Conservation (phyloP, 2,888 invertebrate species). For the Morpho deidamia region DNA sequence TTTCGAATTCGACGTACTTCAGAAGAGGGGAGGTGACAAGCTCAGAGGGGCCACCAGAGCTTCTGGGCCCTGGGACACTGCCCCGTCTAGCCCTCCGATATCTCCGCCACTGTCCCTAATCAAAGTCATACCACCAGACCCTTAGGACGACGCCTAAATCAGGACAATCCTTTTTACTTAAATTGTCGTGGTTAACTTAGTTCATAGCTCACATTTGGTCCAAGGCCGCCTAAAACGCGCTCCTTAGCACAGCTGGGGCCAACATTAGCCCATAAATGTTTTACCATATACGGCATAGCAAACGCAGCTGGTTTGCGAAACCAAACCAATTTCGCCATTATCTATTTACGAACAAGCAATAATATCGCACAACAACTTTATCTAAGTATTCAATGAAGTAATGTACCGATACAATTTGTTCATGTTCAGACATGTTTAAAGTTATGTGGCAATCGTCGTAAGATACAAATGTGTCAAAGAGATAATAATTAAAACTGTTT, state of each 20-base stretch:
- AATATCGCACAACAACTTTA: neutral
- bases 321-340: neutral
- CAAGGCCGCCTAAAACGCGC: conserved; percentile 13
- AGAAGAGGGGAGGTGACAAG: too few species aligned
- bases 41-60: too few species aligned
- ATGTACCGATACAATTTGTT: neutral
- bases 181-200: neutral
- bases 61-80: too few species aligned
- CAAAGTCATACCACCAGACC: too few species aligned
- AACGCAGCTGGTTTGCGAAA: conserved; percentile 12
- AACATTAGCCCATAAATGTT: conserved; percentile 18
- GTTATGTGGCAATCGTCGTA: conserved; percentile 3
- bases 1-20: too few species aligned
- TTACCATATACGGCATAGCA: conserved; percentile 17
- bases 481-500: conserved; percentile 1
- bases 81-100: too few species aligned
- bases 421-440: neutral
- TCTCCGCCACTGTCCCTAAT: too few species aligned
- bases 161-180: neutral
- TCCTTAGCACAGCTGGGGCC: conserved; percentile 15
- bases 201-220: conserved; percentile 8
- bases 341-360: accelerated
- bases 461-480: conserved; percentile 4
- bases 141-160: too few species aligned
- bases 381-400: neutral